Conservation (phyloP, 2,113 vertebrate species). For the Tyto alba region DNA sequence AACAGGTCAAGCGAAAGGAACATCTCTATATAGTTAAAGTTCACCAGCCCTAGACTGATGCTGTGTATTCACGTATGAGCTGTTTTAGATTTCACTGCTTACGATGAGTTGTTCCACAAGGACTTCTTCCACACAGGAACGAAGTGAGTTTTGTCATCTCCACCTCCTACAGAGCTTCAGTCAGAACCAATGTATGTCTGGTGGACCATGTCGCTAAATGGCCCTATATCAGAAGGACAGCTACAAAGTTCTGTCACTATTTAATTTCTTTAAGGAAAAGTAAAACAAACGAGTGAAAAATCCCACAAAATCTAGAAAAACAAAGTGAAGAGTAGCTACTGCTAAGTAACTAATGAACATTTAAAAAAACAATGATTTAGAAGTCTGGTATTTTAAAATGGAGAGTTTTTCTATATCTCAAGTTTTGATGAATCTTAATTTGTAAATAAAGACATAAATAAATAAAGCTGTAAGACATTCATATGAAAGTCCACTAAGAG, state of each 20-base stretch:
- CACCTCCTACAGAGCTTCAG: not conserved
- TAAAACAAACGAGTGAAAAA: not conserved
- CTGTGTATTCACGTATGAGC: not conserved
- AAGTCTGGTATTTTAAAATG: no score
- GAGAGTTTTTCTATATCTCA: no score
- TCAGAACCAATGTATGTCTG: not conserved
- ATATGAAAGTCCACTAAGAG: not conserved
- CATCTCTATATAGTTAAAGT: not conserved
- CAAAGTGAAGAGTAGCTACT: not conserved
- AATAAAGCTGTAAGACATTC: accelerated
- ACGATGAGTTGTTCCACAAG: not conserved
- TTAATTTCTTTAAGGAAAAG: not conserved
- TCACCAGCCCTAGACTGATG: not conserved
- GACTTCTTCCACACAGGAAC: not conserved
- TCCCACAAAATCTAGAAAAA: not conserved
- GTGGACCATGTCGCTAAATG: not conserved
- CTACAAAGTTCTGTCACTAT: not conserved
- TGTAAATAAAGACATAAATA: not conserved
- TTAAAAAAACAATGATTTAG: not conserved
- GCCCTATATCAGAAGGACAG: not conserved
- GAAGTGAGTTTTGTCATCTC: not conserved
- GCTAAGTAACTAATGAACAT: not conserved
- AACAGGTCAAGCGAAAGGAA: not conserved
- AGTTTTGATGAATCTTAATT: not conserved
- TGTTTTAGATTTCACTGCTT: not conserved